Evolutionary conservation across 2,888 invertebrate species (phyloP).

Genomic region (Napeogenes inachia): DNA sequence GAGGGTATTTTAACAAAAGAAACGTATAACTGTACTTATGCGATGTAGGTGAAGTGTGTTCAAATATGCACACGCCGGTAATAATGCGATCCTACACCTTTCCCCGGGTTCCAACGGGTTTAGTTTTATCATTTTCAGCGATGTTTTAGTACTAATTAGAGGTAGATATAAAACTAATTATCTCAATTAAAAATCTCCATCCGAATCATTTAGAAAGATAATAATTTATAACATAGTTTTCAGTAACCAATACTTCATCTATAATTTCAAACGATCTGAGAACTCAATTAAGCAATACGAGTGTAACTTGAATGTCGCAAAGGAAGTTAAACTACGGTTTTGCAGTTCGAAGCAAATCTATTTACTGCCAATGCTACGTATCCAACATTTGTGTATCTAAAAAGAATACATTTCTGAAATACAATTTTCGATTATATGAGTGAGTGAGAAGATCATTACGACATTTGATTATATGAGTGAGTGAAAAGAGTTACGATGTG

Average conservation of each 20-base stretch:
- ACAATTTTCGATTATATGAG: too few species aligned
- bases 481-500: too few species aligned
- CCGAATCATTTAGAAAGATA: too few species aligned
- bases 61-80: constrained; percentile 25
- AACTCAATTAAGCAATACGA: too few species aligned
- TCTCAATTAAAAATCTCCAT: too few species aligned
- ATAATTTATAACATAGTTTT: too few species aligned
- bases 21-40: constrained; percentile 24
- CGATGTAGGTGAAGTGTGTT: constrained; percentile 29
- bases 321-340: constrained; percentile 12
- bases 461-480: too few species aligned
- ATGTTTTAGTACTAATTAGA: not conserved
- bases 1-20: constrained; percentile 29
- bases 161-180: too few species aligned
- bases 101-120: constrained; percentile 13
- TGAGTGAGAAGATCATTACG: too few species aligned
- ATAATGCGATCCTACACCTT: constrained; percentile 19
- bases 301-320: not conserved
- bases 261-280: too few species aligned
- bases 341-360: constrained; percentile 14
- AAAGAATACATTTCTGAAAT: too few species aligned
- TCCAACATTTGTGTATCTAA: constrained; percentile 7
- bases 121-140: constrained; percentile 1
- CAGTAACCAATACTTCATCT: too few species aligned
- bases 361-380: constrained; percentile 15